Conservation (phyloP, 1,140 invertebrate species). For the Lanistes nyassanus region DNA sequence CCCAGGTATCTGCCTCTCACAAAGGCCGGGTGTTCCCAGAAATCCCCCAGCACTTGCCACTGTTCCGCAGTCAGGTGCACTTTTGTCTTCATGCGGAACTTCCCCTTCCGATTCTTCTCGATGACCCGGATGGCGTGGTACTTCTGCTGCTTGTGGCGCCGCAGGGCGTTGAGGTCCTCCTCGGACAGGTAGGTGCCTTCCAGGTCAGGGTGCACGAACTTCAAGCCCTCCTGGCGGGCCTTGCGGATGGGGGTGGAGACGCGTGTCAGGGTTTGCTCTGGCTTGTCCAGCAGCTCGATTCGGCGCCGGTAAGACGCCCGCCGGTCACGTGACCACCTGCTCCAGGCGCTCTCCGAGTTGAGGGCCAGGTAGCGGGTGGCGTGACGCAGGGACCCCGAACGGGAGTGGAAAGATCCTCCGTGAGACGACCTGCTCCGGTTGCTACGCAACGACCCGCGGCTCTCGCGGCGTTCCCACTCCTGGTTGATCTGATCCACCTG, state of each 20-base stretch:
- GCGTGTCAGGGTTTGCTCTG: constrained; percentile 44
- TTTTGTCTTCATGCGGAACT: constrained; percentile 40
- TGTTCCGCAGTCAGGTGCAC: constrained; percentile 52
- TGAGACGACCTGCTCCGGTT: constrained; percentile 42
- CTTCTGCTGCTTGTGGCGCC: constrained; percentile 54
- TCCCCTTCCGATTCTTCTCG: constrained; percentile 53
- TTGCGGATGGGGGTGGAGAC: constrained; percentile 64
- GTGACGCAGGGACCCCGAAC: constrained; percentile 35
- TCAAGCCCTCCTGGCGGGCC: constrained; percentile 60
- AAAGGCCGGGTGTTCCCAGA: constrained; percentile 62
- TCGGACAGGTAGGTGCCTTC: constrained; percentile 56
- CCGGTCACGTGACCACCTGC: constrained; percentile 60
- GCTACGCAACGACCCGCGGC: constrained; percentile 27
- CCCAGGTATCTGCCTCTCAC: constrained; percentile 52
- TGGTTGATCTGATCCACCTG: constrained; percentile 45
- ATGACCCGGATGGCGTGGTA: constrained; percentile 53
- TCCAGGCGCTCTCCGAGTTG: constrained; percentile 55
- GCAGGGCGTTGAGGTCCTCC: constrained; percentile 58
- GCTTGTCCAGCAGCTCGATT: constrained; percentile 55
- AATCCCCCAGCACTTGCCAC: constrained; percentile 56
- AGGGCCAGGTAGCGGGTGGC: constrained; percentile 47
- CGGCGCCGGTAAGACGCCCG: constrained; percentile 54
- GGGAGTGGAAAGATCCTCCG: constrained; percentile 44
- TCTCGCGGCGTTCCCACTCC: constrained; percentile 47
- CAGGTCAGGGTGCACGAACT: constrained; percentile 62